Base-by-base conservation (phyloP, 2,797 vertebrate genomes). In the Lacerta agilis region DNA sequence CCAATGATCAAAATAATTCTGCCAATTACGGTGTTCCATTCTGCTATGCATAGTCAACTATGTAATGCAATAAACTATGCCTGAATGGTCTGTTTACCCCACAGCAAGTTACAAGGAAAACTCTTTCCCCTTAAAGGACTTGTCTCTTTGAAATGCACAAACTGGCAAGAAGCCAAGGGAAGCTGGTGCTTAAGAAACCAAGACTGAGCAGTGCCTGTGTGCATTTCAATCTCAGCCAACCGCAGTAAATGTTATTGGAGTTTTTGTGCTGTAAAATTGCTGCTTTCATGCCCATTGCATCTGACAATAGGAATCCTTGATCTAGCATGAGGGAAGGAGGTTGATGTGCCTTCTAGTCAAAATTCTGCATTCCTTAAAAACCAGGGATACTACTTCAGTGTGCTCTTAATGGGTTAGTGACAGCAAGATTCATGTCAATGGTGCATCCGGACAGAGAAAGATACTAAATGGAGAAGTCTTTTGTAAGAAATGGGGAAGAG, bases 211-310 rank as follows among this genome's bases (percentile, higher is more conserved):
- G 94, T 92, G 96, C 94, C 95, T 95, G 94, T 93, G 93, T 95
- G 97, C 95, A 94, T 95, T 96, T 96, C 96, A 95, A 92, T 96
- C 96, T 94, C 97, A 94, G 94, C 97, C 96, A 93, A 95, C 97
- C 93, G 93, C 93, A 93, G 96, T 96, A 96, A 97, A 97, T 95
- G 96, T 96, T 97, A 97, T 96, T 97, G 97, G 96, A 97, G 96
- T 96, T 97, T 97, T 95, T 97, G 96, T 97, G 97, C 97, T 97
- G 97, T 97, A 97, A 98, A 98, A 97, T 98, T 97, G 96, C 97
- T 96, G 96, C 97, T 98, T 98, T 98, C 97, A 97, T 97, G 97
- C 97, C 96, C 95, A 96, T 93, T 97, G 97, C 97, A 95, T 97
- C 97, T 93, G 95, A 97, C 97, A 98, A 97, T 95, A 96, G 97